These are phyloP conservation scores for Parnassius smintheus DNA, from an alignment of 2,888 invertebrate species.

Conservation along the genomic window DNA sequence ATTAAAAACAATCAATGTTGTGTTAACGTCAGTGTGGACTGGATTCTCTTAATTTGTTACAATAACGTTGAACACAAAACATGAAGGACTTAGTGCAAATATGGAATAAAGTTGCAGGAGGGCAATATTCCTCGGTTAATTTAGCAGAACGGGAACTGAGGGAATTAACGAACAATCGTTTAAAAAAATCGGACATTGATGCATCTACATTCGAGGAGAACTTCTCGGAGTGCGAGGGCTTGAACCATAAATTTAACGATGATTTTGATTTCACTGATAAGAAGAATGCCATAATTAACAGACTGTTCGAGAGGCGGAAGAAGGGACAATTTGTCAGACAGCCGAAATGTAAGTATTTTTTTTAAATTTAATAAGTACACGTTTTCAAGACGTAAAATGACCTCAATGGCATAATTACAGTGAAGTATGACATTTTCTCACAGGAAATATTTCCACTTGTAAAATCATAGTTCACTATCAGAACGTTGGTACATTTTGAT, in stretches of 20 bases:
- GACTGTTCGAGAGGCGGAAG: conserved; percentile 59
- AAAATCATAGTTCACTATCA: no score
- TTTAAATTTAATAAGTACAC: not conserved
- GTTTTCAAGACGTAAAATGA: no score
- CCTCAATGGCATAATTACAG: no score
- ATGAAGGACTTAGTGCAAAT: conserved; percentile 85
- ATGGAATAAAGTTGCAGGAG: conserved; percentile 76
- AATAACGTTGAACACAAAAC: conserved; percentile 35
- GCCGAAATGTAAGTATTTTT: conserved; percentile 67
- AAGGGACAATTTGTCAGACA: conserved; percentile 58
- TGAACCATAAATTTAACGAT: conserved; percentile 59
- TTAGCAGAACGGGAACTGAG: conserved; percentile 56
- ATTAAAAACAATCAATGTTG: conserved; percentile 26
- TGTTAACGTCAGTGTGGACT: conserved; percentile 23
- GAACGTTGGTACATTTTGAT: no score
- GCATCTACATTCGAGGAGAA: conserved; percentile 55
- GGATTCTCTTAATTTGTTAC: conserved; percentile 14
- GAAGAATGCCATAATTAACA: conserved; percentile 66
- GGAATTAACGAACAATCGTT: conserved; percentile 56
- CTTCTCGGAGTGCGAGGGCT: conserved; percentile 62
- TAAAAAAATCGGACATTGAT: conserved; percentile 55
- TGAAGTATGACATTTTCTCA: not conserved
- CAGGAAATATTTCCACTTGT: no score
- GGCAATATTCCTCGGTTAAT: conserved; percentile 80
- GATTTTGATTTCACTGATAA: conserved; percentile 60